Evolutionary conservation across 2,888 invertebrate genomes (phyloP).

Genomic region (Platycheirus rosarum): DNA sequence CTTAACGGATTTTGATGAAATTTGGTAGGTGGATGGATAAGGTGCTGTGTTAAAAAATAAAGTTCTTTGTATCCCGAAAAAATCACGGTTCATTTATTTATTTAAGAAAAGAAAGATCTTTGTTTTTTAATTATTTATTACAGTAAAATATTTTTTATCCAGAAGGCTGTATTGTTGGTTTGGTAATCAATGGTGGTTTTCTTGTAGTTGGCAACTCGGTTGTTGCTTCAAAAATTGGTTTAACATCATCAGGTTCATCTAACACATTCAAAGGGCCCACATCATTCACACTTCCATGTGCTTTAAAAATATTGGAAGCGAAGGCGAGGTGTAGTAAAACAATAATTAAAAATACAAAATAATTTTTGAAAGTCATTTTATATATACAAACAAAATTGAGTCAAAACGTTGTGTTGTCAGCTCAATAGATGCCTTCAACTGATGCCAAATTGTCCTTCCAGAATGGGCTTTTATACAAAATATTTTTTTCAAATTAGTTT

Average conservation of each 20-base stretch:
- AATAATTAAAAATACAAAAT: not conserved
- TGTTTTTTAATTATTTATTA: not conserved
- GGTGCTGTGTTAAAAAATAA: no score
- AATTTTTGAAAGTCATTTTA: not conserved
- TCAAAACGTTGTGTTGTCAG: no score
- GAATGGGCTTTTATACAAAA: not conserved
- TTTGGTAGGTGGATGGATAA: no score
- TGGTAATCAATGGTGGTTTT: not conserved
- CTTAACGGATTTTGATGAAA: no score
- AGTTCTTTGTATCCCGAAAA: no score
- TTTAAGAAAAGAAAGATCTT: no score
- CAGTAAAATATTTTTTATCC: no score
- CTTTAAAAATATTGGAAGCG: not conserved
- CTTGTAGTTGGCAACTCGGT: not conserved
- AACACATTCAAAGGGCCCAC: no score
- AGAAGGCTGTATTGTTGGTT: not conserved
- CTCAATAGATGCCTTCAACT: no score
- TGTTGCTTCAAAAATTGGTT: conserved; percentile 13
- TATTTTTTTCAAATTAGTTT: not conserved
- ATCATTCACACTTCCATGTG: not conserved
- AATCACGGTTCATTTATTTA: no score
- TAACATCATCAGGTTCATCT: not conserved
- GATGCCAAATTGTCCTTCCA: not conserved
- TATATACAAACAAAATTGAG: no score
- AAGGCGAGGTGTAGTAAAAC: no score